Evolutionary conservation across 1,140 invertebrate genomes (phyloP).

Genomic region (Limonius californicus): DNA sequence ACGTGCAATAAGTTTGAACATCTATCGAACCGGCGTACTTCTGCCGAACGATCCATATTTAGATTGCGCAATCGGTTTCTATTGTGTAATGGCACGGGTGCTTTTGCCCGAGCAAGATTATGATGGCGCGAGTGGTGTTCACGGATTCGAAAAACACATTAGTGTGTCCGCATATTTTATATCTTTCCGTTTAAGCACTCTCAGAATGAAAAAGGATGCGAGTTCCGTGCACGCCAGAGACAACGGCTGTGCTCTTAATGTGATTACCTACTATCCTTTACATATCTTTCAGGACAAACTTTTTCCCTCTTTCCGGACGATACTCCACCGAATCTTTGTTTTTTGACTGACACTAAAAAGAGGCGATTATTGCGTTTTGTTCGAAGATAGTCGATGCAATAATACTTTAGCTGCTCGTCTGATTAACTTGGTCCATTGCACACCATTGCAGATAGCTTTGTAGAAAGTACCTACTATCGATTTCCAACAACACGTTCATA

Average conservation of each 20-base stretch:
- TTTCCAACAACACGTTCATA: too few relatives aligned
- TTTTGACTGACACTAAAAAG: too few relatives aligned
- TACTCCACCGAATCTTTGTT: too few relatives aligned
- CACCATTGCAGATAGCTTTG: too few relatives aligned
- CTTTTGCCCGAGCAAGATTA: not conserved
- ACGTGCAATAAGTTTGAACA: not conserved
- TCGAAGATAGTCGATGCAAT: too few relatives aligned
- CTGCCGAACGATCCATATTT: not conserved
- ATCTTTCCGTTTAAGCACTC: slow-evolving; percentile 2
- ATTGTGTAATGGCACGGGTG: not conserved
- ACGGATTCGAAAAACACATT: slow-evolving; percentile 1
- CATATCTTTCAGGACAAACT: too few relatives aligned
- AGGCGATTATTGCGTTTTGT: too few relatives aligned
- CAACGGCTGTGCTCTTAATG: slow-evolving; percentile 4
- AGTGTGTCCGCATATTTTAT: slow-evolving; percentile 7
- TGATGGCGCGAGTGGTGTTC: not conserved
- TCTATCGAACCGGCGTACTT: not conserved
- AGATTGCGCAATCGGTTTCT: slow-evolving; percentile 1
- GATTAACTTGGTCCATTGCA: too few relatives aligned
- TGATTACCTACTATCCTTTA: not conserved
- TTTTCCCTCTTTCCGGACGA: too few relatives aligned
- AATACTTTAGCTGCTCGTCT: too few relatives aligned
- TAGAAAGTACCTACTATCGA: too few relatives aligned
- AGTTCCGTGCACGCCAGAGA: not conserved
- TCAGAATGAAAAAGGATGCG: not conserved